Evolutionary conservation across 2,113 vertebrate species (phyloP).

Genomic region (Nyctereutes procyonoides): DNA sequence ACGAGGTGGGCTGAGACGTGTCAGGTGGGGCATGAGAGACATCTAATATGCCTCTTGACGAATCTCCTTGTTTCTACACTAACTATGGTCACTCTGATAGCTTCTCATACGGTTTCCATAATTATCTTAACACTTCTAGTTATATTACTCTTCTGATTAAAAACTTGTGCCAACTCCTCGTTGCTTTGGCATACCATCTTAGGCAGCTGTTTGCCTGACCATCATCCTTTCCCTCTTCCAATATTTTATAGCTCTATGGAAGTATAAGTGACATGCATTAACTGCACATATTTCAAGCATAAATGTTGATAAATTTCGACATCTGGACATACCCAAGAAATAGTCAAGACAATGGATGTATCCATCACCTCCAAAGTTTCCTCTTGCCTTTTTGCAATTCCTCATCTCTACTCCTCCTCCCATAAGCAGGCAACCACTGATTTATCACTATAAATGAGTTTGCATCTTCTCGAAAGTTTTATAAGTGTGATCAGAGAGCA

Average conservation of each 20-base stretch:
- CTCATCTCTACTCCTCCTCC: not conserved
- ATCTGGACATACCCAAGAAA: not conserved
- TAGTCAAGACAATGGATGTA: not conserved
- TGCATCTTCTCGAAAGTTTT: not conserved
- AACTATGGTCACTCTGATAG: not conserved
- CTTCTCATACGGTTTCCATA: not conserved
- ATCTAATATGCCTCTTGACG: not conserved
- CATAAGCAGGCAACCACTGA: not conserved
- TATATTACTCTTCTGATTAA: not conserved
- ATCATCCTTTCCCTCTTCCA: not conserved
- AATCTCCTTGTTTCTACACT: not conserved
- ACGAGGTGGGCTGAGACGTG: not conserved
- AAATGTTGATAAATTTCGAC: not conserved
- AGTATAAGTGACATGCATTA: not conserved
- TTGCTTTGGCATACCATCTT: too few species aligned
- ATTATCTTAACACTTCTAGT: not conserved
- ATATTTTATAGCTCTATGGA: not conserved
- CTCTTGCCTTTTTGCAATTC: not conserved
- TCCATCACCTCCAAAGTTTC: fast-evolving
- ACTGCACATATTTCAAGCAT: not conserved
- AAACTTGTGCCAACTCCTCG: not conserved
- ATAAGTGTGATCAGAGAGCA: not conserved
- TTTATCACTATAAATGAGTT: not conserved
- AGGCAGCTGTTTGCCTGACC: not conserved
- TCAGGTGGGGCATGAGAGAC: not conserved